phyloP scores from a whole-genome alignment of 2,797 vertebrate genomes.

The Enoplosus armatus region DNA sequence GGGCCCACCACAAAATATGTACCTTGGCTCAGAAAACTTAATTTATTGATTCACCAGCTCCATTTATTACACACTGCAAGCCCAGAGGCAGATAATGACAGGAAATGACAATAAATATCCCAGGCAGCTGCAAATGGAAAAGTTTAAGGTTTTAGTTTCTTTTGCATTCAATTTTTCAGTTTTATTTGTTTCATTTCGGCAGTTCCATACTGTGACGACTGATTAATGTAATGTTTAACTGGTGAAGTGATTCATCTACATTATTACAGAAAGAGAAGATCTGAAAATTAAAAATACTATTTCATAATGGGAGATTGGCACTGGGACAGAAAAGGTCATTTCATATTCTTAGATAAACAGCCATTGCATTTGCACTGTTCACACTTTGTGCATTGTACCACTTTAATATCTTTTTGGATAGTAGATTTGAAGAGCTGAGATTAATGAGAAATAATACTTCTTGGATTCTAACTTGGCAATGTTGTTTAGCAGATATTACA shows the following conservation, averaged over 20 bases:
- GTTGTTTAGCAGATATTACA: neutral
- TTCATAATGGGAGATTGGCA: neutral
- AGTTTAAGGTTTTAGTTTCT: neutral
- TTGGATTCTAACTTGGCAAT: neutral
- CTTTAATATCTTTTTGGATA: neutral
- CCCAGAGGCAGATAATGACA: constrained; percentile 24
- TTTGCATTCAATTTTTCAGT: neutral
- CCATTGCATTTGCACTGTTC: neutral
- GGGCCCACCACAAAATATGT: constrained; percentile 39
- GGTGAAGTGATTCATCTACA: neutral
- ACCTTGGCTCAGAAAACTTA: constrained; percentile 35
- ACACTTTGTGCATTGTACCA: neutral
- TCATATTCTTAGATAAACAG: neutral
- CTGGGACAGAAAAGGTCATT: neutral
- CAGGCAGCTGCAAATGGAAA: neutral
- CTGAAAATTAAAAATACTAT: neutral
- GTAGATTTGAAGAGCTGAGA: neutral
- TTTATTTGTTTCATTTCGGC: neutral
- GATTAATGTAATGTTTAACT: neutral
- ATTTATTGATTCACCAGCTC: constrained; percentile 49
- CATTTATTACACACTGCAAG: constrained; percentile 28
- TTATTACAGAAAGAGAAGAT: neutral
- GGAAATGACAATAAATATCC: constrained; percentile 30
- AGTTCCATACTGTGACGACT: neutral
- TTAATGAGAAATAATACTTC: neutral